Percentiles rank a stretch among this genome's conserved stretches.
These are phyloP conservation scores for Podotricha telesiphe DNA, from an alignment of 2,888 invertebrate genomes.

Conservation along the genomic window DNA sequence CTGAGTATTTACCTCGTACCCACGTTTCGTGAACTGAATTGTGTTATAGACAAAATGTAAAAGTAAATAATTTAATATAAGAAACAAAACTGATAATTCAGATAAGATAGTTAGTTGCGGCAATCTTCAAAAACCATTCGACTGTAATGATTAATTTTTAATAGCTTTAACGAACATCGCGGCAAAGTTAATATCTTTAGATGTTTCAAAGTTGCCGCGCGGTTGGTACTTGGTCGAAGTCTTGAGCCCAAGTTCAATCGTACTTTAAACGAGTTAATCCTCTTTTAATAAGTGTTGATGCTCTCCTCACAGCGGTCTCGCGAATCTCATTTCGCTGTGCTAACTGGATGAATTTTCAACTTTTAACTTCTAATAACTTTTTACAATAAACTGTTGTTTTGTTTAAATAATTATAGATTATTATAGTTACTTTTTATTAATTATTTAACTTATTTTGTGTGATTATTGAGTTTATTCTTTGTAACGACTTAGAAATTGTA, in stretches of 20 bases:
- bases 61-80: neutral
- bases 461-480: too few species aligned
- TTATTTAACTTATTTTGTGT: too few species aligned
- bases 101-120: constrained; percentile 1
- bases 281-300: constrained; percentile 80
- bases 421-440: neutral
- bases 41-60: neutral
- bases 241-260: constrained; percentile 67
- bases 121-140: constrained; percentile 25
- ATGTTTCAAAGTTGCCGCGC: constrained; percentile 53
- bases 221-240: constrained; percentile 53
- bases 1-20: too few species aligned
- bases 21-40: neutral
- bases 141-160: constrained; percentile 38
- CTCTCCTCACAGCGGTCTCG: constrained; percentile 53
- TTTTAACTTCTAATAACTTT: constrained; percentile 45
- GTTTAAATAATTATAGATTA: neutral
- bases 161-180: constrained; percentile 39
- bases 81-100: neutral
- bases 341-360: constrained; percentile 57
- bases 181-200: constrained; percentile 40
- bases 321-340: constrained; percentile 61
- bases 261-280: constrained; percentile 79
- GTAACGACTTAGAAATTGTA: too few species aligned
- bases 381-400: constrained; percentile 23